A percentile compares a stretch with the other conserved stretches of the same genome.
Conservation (phyloP, 2,797 vertebrate species). For the Pelochelys cantorii region DNA sequence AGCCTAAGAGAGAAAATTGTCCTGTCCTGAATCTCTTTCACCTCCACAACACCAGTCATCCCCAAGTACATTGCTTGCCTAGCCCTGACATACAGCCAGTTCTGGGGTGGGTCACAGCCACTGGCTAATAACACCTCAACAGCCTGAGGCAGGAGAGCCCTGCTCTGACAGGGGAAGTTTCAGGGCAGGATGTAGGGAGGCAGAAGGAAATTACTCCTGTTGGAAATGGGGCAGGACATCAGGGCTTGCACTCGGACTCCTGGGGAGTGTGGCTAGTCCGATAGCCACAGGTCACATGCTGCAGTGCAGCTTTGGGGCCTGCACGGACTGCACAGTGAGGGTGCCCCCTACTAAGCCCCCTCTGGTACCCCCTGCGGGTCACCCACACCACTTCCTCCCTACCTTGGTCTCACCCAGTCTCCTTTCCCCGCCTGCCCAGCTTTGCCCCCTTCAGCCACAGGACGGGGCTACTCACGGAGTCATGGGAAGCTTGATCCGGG, state of each 20-base stretch:
- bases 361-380: neutral
- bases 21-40: neutral
- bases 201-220: neutral
- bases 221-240: neutral
- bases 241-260: neutral
- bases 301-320: neutral
- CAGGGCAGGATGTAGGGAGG: neutral
- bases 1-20: neutral
- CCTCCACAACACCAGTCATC: neutral
- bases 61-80: neutral
- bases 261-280: neutral
- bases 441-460: neutral
- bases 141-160: neutral
- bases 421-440: neutral
- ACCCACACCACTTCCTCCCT: neutral
- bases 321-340: neutral
- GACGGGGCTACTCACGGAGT: neutral
- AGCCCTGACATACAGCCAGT: neutral
- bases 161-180: neutral
- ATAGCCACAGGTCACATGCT: neutral
- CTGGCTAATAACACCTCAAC: neutral
- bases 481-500: neutral
- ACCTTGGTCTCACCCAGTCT: neutral
- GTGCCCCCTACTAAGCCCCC: no score
- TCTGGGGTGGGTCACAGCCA: neutral